Conservation (phyloP, 2,888 invertebrate genomes). For the Oxycera nigricornis region DNA sequence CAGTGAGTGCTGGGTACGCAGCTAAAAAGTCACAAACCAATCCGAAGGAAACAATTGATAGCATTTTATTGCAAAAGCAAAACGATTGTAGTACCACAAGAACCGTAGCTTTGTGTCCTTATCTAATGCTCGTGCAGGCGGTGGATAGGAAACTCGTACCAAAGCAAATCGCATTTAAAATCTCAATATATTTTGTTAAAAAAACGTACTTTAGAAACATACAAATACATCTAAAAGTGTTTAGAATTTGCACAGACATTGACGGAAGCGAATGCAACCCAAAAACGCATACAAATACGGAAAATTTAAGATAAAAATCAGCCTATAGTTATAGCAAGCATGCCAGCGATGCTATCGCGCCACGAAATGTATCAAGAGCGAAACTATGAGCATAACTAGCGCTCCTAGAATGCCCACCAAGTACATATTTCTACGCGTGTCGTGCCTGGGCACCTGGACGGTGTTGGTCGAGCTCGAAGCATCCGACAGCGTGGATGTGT, state of each 20-base stretch:
- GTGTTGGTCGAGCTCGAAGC: conserved; percentile 61
- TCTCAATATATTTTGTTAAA: conserved; percentile 25
- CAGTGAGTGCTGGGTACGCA: too few species aligned
- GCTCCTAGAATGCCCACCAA: conserved; percentile 68
- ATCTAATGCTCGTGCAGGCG: too few species aligned
- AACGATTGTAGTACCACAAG: too few species aligned
- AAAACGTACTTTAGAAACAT: conserved; percentile 22
- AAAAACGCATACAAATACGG: conserved; percentile 1
- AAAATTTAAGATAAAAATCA: not conserved
- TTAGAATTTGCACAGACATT: not conserved
- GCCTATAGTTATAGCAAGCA: not conserved
- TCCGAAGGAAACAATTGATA: too few species aligned
- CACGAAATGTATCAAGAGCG: conserved; percentile 68
- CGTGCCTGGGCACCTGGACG: conserved; percentile 64
- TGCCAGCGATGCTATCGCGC: conserved; percentile 47
- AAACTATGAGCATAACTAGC: conserved; percentile 68
- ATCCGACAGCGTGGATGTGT: conserved; percentile 27
- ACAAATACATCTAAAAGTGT: conserved; percentile 6
- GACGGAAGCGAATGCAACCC: not conserved
- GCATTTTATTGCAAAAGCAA: too few species aligned
- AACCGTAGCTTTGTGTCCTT: too few species aligned
- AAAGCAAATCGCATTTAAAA: too few species aligned
- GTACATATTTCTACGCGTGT: conserved; percentile 51
- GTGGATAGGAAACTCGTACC: too few species aligned
- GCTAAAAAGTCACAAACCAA: too few species aligned